phyloP scores from a whole-genome alignment of 2,888 invertebrate species.

The Hemithea aestivaria region DNA sequence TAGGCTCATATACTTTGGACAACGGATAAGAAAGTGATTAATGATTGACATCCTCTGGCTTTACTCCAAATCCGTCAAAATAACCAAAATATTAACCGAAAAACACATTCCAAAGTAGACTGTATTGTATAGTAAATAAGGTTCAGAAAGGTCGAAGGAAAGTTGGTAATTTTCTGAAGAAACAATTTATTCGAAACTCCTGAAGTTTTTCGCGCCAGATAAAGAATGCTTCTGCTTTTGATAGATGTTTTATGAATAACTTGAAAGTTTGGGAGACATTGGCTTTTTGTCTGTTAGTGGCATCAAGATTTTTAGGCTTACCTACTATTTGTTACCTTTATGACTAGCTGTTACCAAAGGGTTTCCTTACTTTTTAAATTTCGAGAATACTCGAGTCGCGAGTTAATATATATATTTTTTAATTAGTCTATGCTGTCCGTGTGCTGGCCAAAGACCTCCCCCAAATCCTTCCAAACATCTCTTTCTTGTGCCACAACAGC shows the following conservation, averaged over 20 bases:
- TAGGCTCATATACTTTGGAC: slow-evolving; percentile 17
- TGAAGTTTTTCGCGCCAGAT: slow-evolving; percentile 15
- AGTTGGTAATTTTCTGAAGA: slow-evolving; percentile 11
- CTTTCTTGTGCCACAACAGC: too few relatives aligned
- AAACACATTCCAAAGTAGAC: slow-evolving; percentile 5
- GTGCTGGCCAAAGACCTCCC: too few relatives aligned
- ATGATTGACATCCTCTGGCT: slow-evolving; percentile 35
- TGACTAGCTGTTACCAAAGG: too few relatives aligned
- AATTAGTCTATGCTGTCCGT: too few relatives aligned
- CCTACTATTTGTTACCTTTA: too few relatives aligned
- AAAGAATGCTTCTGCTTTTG: slow-evolving; percentile 13
- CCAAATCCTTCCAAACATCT: too few relatives aligned
- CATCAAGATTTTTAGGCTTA: too few relatives aligned
- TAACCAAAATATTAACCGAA: not conserved
- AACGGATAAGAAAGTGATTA: slow-evolving; percentile 19
- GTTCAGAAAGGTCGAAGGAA: not conserved
- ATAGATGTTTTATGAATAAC: slow-evolving; percentile 12
- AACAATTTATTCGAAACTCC: slow-evolving; percentile 16
- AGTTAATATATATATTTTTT: too few relatives aligned
- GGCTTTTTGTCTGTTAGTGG: too few relatives aligned
- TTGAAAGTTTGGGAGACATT: not conserved
- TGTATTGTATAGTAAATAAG: not conserved
- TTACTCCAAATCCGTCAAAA: slow-evolving; percentile 25
- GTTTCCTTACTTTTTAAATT: too few relatives aligned
- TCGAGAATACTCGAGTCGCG: too few relatives aligned